Percentiles rank a stretch among this genome's conserved stretches.
Conservation (phyloP, 2,888 invertebrate species). For the Apodemia mormo region DNA sequence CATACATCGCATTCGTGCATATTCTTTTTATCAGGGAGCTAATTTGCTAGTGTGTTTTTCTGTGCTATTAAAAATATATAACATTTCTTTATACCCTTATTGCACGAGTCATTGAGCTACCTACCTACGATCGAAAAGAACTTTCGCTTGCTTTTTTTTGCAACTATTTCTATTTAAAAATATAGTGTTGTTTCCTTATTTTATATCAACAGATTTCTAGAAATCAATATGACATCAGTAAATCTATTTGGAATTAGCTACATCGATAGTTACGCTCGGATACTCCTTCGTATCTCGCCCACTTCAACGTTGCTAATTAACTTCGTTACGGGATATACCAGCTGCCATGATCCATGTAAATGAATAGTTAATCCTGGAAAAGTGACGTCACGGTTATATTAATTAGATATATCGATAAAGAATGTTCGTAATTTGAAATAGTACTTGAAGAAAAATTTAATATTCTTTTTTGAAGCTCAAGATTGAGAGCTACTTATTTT, state of each 20-base stretch:
- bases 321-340: constrained; percentile 28
- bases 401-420: background rate
- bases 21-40: too few relatives aligned
- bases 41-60: too few relatives aligned
- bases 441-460: too few relatives aligned
- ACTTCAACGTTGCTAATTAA: constrained; percentile 50
- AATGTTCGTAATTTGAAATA: background rate
- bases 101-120: too few relatives aligned
- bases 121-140: too few relatives aligned
- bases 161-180: too few relatives aligned
- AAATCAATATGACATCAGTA: constrained; percentile 21
- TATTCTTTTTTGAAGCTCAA: too few relatives aligned
- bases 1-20: too few relatives aligned
- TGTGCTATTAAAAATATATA: too few relatives aligned
- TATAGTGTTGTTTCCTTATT: background rate
- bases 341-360: background rate
- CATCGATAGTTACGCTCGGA: constrained; percentile 52
- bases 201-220: background rate
- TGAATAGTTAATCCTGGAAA: background rate
- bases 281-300: constrained; percentile 46
- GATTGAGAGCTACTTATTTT: background rate
- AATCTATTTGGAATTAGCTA: constrained; percentile 29
- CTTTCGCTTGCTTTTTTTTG: too few relatives aligned
- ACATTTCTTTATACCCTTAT: too few relatives aligned
- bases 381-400: background rate